Evolutionary conservation across 2,797 vertebrate genomes (phyloP).

Genomic region (Hypotaenidia philippensis): DNA sequence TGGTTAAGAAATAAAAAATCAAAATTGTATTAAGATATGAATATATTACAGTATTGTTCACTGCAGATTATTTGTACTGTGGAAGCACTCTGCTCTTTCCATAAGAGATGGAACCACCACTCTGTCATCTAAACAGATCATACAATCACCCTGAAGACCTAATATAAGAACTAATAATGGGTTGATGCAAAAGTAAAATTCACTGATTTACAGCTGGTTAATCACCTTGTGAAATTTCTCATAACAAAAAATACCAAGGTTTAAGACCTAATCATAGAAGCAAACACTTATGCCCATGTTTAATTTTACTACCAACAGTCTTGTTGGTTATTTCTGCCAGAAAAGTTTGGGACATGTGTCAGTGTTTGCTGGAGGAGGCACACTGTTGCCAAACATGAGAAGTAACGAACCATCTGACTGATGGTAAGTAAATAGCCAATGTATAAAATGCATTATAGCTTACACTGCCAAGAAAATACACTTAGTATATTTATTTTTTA

Average conservation of each 20-base stretch:
- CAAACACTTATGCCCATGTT: neutral
- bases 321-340: neutral
- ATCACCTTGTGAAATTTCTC: neutral
- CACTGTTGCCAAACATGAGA: neutral
- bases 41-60: neutral
- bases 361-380: neutral
- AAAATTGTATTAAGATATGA: neutral
- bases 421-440: neutral
- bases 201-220: neutral
- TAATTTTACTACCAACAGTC: neutral
- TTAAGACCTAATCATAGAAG: neutral
- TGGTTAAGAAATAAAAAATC: neutral
- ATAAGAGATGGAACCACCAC: neutral
- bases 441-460: neutral
- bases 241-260: neutral
- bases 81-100: neutral
- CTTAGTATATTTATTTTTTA: neutral
- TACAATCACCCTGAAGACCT: neutral
- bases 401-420: neutral
- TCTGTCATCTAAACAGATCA: neutral
- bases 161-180: neutral
- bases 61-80: neutral
- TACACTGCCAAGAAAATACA: neutral
- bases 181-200: neutral
- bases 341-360: neutral